These are phyloP conservation scores for Euproctis similis DNA, from an alignment of 2,888 invertebrate species.

Conservation along the genomic window DNA sequence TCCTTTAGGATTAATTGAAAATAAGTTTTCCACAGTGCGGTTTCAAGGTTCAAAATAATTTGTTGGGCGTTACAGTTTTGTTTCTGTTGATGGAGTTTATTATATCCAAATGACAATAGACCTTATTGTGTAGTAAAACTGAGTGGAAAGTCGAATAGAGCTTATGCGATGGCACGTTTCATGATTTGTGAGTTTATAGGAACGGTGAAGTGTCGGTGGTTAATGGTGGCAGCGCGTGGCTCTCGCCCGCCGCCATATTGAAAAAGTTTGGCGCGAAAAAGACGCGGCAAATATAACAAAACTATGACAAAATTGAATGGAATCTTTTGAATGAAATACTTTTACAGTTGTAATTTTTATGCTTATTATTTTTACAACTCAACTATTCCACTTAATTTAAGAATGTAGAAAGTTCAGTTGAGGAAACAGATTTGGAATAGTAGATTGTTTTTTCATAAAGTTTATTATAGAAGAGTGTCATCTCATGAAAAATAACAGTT, in stretches of 20 bases:
- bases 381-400: no score
- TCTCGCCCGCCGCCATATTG: slow-evolving; percentile 70
- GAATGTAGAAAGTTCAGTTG: no score
- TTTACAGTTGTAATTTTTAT: no score
- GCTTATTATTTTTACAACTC: no score
- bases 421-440: no score
- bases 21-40: slow-evolving; percentile 53
- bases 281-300: slow-evolving; percentile 42
- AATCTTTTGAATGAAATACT: no score
- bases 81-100: slow-evolving; percentile 42
- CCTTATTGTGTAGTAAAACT: slow-evolving; percentile 32
- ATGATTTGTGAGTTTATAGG: slow-evolving; percentile 77
- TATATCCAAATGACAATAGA: slow-evolving; percentile 31
- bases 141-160: slow-evolving; percentile 39
- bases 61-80: slow-evolving; percentile 50
- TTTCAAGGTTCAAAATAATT: slow-evolving; percentile 66
- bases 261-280: slow-evolving; percentile 72
- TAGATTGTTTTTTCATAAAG: no score
- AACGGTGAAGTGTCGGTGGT: slow-evolving; percentile 74
- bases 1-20: slow-evolving; percentile 55
- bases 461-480: no score
- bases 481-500: no score
- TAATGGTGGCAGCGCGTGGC: slow-evolving; percentile 72
- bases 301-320: slow-evolving; percentile 25
- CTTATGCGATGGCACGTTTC: slow-evolving; percentile 55